These are phyloP conservation scores for Monomorium pharaonis DNA, from an alignment of 1,140 invertebrate species.

Conservation along the genomic window DNA sequence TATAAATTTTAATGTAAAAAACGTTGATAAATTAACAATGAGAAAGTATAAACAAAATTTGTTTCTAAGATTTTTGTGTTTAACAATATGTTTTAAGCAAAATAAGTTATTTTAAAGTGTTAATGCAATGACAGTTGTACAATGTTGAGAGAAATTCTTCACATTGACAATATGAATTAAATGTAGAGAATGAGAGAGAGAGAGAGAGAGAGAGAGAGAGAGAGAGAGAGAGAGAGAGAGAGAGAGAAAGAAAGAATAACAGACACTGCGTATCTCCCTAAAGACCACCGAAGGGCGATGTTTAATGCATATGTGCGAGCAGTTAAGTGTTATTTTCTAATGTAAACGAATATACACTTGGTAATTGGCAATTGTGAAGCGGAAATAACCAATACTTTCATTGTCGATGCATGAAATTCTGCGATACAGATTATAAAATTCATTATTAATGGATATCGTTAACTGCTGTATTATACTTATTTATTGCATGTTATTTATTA, in stretches of 20 bases:
- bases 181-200: not conserved
- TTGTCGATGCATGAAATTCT: slow-evolving; percentile 19
- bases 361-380: slow-evolving; percentile 37
- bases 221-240: not conserved
- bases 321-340: slow-evolving; percentile 61
- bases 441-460: not conserved
- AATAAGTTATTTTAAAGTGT: not conserved
- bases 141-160: not conserved
- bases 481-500: too few species aligned
- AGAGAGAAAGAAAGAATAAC: not conserved
- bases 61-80: not conserved
- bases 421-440: not conserved
- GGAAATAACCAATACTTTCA: slow-evolving; percentile 63
- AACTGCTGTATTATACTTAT: not conserved
- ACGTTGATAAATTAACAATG: not conserved
- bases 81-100: not conserved
- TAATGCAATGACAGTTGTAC: not conserved
- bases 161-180: not conserved
- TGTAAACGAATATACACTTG: slow-evolving; percentile 41
- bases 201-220: not conserved
- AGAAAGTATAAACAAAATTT: not conserved
- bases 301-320: slow-evolving; percentile 49
- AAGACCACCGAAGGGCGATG: not conserved
- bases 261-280: not conserved
- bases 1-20: not conserved